Evolutionary conservation across 2,888 invertebrate species (phyloP).

Genomic region (Ceramica pisi): DNA sequence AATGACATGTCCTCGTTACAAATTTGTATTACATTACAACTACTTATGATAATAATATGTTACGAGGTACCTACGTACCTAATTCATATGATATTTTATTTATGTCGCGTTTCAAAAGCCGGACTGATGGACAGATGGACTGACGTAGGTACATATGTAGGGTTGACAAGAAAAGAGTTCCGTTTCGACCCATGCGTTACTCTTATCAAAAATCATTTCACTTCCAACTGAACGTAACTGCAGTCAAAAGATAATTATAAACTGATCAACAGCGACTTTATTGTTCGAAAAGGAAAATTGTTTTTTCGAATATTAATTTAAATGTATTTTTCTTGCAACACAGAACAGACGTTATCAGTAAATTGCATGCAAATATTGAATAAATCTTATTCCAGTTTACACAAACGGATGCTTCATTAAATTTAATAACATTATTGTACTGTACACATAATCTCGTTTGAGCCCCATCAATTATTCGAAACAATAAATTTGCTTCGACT

Average conservation of each 20-base stretch:
- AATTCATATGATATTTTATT: conserved; percentile 7
- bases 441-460: conserved; percentile 55
- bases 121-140: conserved; percentile 24
- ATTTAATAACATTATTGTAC: conserved; percentile 56
- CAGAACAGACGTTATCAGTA: conserved; percentile 31
- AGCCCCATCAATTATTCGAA: conserved; percentile 66
- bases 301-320: conserved; percentile 2
- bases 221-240: conserved; percentile 15
- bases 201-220: conserved; percentile 39
- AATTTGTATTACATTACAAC: not conserved
- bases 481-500: conserved; percentile 59
- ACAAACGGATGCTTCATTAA: conserved; percentile 46
- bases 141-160: conserved; percentile 32
- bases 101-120: conserved; percentile 16
- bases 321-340: conserved; percentile 13
- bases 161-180: conserved; percentile 38
- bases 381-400: conserved; percentile 20
- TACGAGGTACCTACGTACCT: not conserved
- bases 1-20: conserved; percentile 5
- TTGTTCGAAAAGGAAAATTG: conserved; percentile 7
- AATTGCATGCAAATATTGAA: conserved; percentile 37
- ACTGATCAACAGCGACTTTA: not conserved
- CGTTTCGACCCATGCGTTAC: conserved; percentile 13
- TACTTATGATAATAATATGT: no score
- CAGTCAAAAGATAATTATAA: conserved; percentile 37